Evolutionary conservation across 2,888 invertebrate species (phyloP).

Genomic region (Girardia tigrina): DNA sequence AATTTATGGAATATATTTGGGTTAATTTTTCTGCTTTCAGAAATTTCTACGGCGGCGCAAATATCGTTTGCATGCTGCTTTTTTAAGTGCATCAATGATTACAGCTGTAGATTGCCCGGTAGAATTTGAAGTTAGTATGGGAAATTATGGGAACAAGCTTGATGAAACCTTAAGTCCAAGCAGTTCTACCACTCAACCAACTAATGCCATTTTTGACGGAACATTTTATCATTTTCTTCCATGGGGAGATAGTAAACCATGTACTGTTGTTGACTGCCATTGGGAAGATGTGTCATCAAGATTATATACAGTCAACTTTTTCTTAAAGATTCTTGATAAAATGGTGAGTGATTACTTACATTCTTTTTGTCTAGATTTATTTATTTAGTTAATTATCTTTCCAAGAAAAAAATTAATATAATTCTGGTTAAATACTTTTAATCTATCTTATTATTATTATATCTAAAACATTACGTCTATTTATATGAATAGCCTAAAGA

Average conservation of each 20-base stretch:
- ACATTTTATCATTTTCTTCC: conserved; percentile 52
- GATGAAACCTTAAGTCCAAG: conserved; percentile 51
- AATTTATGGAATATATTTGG: no score
- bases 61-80: conserved; percentile 50
- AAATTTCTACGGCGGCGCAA: conserved; percentile 50
- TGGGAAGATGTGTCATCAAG: conserved; percentile 52
- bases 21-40: no score
- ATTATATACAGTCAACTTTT: conserved; percentile 48
- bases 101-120: conserved; percentile 50
- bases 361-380: background rate
- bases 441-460: no score
- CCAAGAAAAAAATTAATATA: no score
- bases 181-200: conserved; percentile 52
- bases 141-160: conserved; percentile 53
- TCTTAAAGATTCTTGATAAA: conserved; percentile 39
- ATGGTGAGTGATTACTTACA: background rate
- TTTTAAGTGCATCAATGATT: conserved; percentile 51
- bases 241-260: conserved; percentile 50
- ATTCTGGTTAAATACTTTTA: no score
- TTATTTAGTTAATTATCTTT: no score
- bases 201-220: conserved; percentile 53
- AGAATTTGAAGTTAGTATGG: conserved; percentile 52
- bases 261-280: conserved; percentile 48
- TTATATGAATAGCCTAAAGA: no score
- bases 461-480: no score